Evolutionary conservation across 2,888 invertebrate species (phyloP), one percentile per base, ranked within the genome.

Genomic region (Nemoura dubitans): DNA sequence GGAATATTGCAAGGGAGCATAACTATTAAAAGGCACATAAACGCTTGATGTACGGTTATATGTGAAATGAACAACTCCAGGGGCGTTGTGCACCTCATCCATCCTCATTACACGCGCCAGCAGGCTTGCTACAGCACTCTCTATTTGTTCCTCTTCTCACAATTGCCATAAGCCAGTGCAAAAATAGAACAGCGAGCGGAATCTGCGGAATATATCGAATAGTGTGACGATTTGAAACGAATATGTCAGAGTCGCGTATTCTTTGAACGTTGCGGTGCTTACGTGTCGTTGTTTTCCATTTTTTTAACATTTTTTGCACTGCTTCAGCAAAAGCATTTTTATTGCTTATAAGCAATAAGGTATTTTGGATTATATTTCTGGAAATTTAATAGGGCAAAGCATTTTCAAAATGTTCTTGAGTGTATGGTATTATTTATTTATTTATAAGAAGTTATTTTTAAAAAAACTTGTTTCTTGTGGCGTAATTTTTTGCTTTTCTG

Each of bases 61-160:
- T 29, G 81, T 81, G 81, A 29, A 81, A 81, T 30, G 81, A 81
- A 81, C 81, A 81, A n/a, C 30, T 30, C 36, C 10, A 10, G 30
- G 30, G 14, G 81, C 78, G 81, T 81, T 30, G 43, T 87, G 42
- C 83, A 87, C 86, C 87, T 86, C 87, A 87, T 87, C 81, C 81
- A 86, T 87, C 86, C 87, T 85, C 87, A 87, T 87, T 87, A 87
- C 86, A 87, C 83, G 87, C 76, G 42, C 59, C 86, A 78, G 78
- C 76, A 83, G 25, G 2, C 86, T 43, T 42, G 82, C 82, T 86
- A 36, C 36, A 36, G 36, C 10, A 81, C 82, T 59, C 25, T 28
- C 81, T 86, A 80, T 86, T 86, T 86, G 59, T 86, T 86, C 82
- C 59, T 59, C 21, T 59, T 21, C 21, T 59, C 59, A 59, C 59